These are phyloP conservation scores for Cichladusa arquata DNA, from an alignment of 2,113 vertebrate genomes.

Conservation along the genomic window DNA sequence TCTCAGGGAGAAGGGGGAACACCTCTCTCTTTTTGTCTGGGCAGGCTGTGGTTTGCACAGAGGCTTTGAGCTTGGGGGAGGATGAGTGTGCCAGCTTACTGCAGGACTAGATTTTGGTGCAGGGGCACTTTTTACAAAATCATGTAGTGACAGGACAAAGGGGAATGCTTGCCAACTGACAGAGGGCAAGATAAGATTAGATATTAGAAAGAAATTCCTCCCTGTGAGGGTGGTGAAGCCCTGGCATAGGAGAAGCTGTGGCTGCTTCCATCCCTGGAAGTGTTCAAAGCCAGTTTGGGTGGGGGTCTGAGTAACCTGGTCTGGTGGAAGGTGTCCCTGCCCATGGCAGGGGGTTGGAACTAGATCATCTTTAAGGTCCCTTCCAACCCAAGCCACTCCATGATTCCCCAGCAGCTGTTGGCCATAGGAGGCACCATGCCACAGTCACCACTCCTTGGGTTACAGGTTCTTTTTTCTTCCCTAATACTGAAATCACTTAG, in stretches of 20 bases:
- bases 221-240: background rate
- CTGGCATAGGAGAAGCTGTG: background rate
- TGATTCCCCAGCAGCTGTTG: background rate
- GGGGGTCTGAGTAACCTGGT: background rate
- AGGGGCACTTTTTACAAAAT: background rate
- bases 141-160: background rate
- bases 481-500: background rate
- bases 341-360: background rate
- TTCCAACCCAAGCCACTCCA: background rate
- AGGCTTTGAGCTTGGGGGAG: background rate
- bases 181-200: background rate
- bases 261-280: background rate
- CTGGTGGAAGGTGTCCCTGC: background rate
- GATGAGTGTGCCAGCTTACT: accelerated
- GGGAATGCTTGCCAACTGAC: background rate
- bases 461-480: background rate
- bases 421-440: background rate
- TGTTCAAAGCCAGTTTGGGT: background rate
- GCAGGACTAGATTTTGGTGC: background rate
- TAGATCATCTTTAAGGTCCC: background rate
- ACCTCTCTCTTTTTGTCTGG: background rate
- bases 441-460: background rate
- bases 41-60: background rate
- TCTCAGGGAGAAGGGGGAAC: background rate
- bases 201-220: background rate